Evolutionary conservation across 2,113 vertebrate genomes (phyloP), one percentile per base, ranked within the genome.

Genomic region (Pollachius pollachius): DNA sequence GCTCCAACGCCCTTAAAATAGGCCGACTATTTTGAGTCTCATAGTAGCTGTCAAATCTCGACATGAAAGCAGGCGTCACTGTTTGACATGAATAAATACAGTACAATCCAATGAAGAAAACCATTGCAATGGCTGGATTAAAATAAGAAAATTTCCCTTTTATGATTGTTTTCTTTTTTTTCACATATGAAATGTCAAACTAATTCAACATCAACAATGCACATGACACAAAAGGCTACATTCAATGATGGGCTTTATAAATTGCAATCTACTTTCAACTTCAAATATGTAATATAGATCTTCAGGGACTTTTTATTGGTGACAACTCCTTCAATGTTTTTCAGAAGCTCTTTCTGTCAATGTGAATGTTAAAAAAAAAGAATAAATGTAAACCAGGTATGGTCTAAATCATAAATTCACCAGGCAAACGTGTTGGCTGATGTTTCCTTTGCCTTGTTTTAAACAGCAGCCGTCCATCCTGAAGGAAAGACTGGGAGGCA

Each of bases 81-180:
- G 41, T 48, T 48, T 48, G 41, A 48, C 12, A 48, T 48, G 41
- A 48, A 48, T 48, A 48, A 48, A 48, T 48, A 48, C 41, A 12
- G 41, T 9, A 13, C 41, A 48, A 9, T 12, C 9, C 41, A 12
- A 1, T 48, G 5, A 48, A 12, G 12, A 48, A 48, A 48, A 11
- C 41, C 1, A 48, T 48, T 1, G n/a, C n/a, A 13, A 4, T 19
- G 7, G 3, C 9, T 41, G 34, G 34, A 19, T n/a, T 34, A 5
- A 58, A 59, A 67, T 80, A 78, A 65, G 11, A 48, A 9, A 80
- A 79, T 58, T 76, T 82, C 74, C 78, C 68, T 85, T 88, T 88
- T 83, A 87, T 87, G 72, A 57, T 57, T 6, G 13, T 56, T 56
- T 56, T 17, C 13, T 76, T 25, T 61, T 72, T 81, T 77, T 72